These are phyloP conservation scores for Polia nebulosa DNA, from an alignment of 2,888 invertebrate species.

Conservation along the genomic window DNA sequence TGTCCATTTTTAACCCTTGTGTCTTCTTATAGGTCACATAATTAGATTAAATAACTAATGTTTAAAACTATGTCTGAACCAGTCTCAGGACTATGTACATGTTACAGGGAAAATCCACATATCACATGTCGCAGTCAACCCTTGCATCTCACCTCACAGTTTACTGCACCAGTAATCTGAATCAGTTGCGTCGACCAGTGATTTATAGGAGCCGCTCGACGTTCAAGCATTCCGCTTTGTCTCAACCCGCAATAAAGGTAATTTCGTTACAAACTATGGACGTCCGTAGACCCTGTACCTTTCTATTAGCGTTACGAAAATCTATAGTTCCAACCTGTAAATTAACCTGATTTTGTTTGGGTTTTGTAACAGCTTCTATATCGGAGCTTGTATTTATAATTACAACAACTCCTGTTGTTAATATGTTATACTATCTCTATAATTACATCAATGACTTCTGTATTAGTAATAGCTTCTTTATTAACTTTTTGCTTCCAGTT, in stretches of 20 bases:
- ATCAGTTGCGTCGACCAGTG: conserved; percentile 86
- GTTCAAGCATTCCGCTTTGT: conserved; percentile 78
- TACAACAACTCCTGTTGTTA: not conserved
- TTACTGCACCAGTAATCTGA: conserved; percentile 84
- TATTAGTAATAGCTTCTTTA: conserved; percentile 15
- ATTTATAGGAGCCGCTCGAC: conserved; percentile 85
- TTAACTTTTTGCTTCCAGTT: conserved; percentile 23
- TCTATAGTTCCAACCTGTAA: conserved; percentile 47
- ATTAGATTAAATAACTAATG: too few relatives aligned
- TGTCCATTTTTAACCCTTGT: not conserved
- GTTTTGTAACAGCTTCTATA: conserved; percentile 48
- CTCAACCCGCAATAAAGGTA: conserved; percentile 83
- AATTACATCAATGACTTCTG: not conserved
- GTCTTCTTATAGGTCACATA: not conserved
- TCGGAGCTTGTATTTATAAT: conserved; percentile 14
- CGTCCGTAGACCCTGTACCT: conserved; percentile 62
- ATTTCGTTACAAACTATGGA: conserved; percentile 78
- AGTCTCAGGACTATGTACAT: not conserved
- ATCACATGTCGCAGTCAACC: conserved; percentile 42
- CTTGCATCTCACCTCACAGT: conserved; percentile 68
- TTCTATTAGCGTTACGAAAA: conserved; percentile 59
- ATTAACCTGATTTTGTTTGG: conserved; percentile 45
- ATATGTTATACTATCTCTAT: not conserved
- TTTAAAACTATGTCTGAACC: not conserved
- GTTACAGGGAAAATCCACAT: conserved; percentile 28